Evolutionary conservation across 1,140 invertebrate species (phyloP).

Genomic region (Bombus impatiens): DNA sequence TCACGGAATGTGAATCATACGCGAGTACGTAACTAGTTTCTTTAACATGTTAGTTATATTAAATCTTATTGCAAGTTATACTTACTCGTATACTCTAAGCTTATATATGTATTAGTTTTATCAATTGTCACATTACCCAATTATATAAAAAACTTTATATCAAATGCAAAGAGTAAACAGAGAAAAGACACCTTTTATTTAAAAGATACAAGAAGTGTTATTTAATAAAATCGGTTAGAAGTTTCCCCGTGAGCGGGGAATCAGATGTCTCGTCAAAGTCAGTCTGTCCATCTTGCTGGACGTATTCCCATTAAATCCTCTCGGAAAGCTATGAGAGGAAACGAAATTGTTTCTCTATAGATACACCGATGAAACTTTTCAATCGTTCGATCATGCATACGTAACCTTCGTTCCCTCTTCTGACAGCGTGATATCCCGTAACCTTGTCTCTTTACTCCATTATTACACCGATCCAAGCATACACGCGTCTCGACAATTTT

Average conservation of each 20-base stretch:
- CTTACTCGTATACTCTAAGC: too few relatives aligned
- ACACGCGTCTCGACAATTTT: not conserved
- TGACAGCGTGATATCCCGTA: conserved; percentile 54
- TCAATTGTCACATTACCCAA: too few relatives aligned
- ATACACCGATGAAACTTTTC: conserved; percentile 53
- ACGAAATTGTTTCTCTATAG: conserved; percentile 57
- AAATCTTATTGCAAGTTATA: not conserved
- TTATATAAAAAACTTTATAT: too few relatives aligned
- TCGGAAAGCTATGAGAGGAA: conserved; percentile 41
- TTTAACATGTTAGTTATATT: not conserved
- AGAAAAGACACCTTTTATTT: too few relatives aligned
- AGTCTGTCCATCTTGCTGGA: conserved; percentile 27
- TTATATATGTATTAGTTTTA: too few relatives aligned
- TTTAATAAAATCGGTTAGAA: not conserved
- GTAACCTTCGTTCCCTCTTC: conserved; percentile 51
- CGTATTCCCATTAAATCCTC: conserved; percentile 63
- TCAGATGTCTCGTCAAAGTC: conserved; percentile 35
- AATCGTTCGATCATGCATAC: conserved; percentile 13
- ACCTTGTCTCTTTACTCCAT: conserved; percentile 49
- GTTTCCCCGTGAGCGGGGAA: not conserved
- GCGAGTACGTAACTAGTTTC: not conserved
- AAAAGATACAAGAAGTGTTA: not conserved
- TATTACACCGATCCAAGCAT: conserved; percentile 16
- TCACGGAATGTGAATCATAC: not conserved
- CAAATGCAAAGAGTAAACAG: too few relatives aligned